Percentiles rank a stretch among this genome's conserved stretches.
phyloP scores from a whole-genome alignment of 1,140 invertebrate species.

The Bombus confusus region DNA sequence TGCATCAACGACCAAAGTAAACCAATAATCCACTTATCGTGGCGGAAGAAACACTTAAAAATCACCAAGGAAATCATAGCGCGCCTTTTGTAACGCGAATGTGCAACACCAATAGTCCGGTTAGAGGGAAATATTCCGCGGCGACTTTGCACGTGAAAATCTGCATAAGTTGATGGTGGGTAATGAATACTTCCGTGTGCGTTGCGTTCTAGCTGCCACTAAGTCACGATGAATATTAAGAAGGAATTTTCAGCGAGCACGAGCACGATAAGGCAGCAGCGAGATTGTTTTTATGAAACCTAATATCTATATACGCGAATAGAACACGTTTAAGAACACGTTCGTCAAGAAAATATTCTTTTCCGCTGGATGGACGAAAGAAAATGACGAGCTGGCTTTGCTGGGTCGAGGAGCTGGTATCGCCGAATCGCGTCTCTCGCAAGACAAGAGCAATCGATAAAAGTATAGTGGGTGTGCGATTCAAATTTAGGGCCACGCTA shows the following conservation, averaged over 20 bases:
- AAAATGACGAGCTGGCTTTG: conserved; percentile 8
- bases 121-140: too few relatives aligned
- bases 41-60: not conserved
- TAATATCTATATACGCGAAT: not conserved
- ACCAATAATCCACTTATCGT: not conserved
- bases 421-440: not conserved
- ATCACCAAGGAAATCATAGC: not conserved
- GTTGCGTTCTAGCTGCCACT: not conserved
- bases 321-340: not conserved
- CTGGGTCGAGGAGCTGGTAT: conserved; percentile 8
- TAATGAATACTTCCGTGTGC: conserved; percentile 48
- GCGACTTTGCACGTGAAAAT: conserved; percentile 36
- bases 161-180: conserved; percentile 41
- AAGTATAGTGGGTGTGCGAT: conserved; percentile 55
- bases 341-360: conserved; percentile 27
- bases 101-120: not conserved
- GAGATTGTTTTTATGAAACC: not conserved
- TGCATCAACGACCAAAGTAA: not conserved
- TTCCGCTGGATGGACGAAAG: not conserved
- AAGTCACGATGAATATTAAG: conserved; percentile 50
- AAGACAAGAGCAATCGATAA: conserved; percentile 45
- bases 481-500: conserved; percentile 49
- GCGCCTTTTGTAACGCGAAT: not conserved
- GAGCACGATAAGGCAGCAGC: not conserved
- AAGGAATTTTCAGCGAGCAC: conserved; percentile 11